Conservation (phyloP, 2,888 invertebrate species). For the Dysmachus trigonus region DNA sequence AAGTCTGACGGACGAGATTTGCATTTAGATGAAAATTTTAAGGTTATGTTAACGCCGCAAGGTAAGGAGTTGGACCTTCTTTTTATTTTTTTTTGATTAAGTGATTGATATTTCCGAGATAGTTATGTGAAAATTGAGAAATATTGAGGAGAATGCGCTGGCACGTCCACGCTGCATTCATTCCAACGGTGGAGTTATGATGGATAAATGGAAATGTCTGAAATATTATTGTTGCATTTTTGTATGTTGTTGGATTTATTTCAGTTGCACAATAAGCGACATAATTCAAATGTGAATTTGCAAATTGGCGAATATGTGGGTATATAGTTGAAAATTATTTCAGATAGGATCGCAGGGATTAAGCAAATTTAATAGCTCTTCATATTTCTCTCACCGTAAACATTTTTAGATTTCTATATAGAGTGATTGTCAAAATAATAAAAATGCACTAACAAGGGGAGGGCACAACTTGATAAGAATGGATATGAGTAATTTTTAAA, state of each 20-base stretch:
- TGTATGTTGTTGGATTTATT: not conserved
- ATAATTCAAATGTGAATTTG: not conserved
- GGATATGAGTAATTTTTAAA: too few relatives aligned
- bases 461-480: too few relatives aligned
- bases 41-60: not conserved
- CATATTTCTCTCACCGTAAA: too few relatives aligned
- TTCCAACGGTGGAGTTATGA: not conserved
- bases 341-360: not conserved
- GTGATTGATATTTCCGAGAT: not conserved
- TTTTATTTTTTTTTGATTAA: not conserved
- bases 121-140: not conserved
- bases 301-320: not conserved
- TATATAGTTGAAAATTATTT: not conserved
- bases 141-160: not conserved
- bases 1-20: not conserved
- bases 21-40: constrained; percentile 16
- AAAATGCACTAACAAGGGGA: too few relatives aligned
- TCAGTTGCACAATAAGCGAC: not conserved
- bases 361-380: not conserved
- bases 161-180: not conserved
- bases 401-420: too few relatives aligned
- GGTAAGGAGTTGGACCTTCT: not conserved
- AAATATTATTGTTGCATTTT: not conserved
- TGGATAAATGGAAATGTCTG: not conserved
- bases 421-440: too few relatives aligned